Evolutionary conservation across 2,888 invertebrate species (phyloP).

Genomic region (Xestobium rufovillosum): DNA sequence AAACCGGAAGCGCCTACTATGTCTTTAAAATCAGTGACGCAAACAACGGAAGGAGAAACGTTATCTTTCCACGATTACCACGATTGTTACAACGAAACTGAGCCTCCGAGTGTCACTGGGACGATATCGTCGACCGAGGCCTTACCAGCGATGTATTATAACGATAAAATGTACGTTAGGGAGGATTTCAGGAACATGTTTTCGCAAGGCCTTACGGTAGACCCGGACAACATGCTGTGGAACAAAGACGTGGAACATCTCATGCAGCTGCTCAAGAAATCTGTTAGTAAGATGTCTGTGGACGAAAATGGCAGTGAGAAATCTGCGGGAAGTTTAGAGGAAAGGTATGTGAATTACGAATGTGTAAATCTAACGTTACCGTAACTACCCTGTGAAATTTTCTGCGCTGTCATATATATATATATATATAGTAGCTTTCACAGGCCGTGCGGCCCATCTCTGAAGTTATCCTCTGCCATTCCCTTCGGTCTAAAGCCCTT

Average conservation of each 20-base stretch:
- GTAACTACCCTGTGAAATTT: no score
- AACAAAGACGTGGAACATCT: conserved; percentile 35
- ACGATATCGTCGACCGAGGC: conserved; percentile 17
- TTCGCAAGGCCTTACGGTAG: conserved; percentile 29
- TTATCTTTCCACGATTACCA: conserved; percentile 28
- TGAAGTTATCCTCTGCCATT: no score
- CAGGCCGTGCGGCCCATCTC: no score
- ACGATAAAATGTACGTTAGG: conserved; percentile 36
- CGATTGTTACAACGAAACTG: conserved; percentile 32
- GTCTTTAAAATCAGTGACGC: background rate
- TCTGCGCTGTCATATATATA: no score
- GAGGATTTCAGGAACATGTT: conserved; percentile 40
- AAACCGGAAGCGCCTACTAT: conserved; percentile 6
- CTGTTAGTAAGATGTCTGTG: background rate
- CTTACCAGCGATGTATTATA: conserved; percentile 34
- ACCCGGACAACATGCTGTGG: conserved; percentile 34
- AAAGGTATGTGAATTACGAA: no score
- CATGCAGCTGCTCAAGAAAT: conserved; percentile 18
- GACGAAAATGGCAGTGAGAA: no score
- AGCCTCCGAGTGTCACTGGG: conserved; percentile 19
- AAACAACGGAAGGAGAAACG: conserved; percentile 5
- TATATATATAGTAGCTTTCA: no score
- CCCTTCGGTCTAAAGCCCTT: no score
- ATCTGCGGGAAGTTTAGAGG: no score
- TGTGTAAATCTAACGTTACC: no score